These are phyloP conservation scores for Philotrypesis tridentata DNA, from an alignment of 1,140 invertebrate species.

Conservation along the genomic window DNA sequence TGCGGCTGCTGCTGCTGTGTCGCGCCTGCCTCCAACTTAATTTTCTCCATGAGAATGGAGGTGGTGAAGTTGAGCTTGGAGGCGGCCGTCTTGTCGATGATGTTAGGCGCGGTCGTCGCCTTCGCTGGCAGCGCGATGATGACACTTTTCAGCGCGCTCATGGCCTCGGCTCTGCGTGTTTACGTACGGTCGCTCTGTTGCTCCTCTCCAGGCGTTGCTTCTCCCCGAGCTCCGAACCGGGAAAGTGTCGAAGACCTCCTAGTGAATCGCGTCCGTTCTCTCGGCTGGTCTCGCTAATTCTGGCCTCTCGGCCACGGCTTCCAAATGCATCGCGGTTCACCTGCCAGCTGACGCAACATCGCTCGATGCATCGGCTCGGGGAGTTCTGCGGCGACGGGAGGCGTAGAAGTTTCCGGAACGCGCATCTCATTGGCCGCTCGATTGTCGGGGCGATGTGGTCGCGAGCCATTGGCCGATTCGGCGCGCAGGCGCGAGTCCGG, in stretches of 20 bases:
- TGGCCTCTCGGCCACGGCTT: neutral
- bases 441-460: conserved; percentile 36
- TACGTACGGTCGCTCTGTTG: neutral
- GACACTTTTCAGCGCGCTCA: conserved; percentile 67
- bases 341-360: conserved; percentile 25
- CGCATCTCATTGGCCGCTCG: neutral
- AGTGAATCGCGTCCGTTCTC: neutral
- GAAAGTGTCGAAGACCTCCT: neutral
- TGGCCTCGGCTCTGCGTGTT: conserved; percentile 52
- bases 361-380: neutral
- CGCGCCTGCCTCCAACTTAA: conserved; percentile 54
- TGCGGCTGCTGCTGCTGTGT: neutral
- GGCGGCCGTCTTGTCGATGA: conserved; percentile 47
- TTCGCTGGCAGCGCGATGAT: conserved; percentile 67
- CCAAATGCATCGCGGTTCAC: neutral
- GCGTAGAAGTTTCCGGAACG: conserved; percentile 22
- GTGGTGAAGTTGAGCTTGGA: conserved; percentile 63
- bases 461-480: conserved; percentile 32
- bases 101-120: conserved; percentile 50
- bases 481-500: neutral
- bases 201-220: neutral
- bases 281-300: conserved; percentile 1
- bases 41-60: conserved; percentile 60
- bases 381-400: neutral
- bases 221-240: neutral